These are phyloP conservation scores for Scaeva pyrastri DNA, from an alignment of 2,888 invertebrate species.

Conservation along the genomic window DNA sequence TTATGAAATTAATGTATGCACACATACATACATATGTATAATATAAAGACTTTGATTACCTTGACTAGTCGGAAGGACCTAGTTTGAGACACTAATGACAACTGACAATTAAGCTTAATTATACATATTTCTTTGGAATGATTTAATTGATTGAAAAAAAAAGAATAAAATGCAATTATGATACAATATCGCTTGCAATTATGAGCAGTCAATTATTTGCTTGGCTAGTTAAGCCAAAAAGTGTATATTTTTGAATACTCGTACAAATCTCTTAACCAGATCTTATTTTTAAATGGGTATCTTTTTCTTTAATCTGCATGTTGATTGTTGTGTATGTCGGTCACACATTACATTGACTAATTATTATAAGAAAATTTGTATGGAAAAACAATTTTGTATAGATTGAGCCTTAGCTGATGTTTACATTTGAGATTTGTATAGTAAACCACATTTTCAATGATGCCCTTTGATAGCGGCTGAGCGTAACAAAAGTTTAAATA, in stretches of 20 bases:
- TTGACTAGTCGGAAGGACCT: slow-evolving; percentile 38
- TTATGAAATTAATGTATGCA: neutral
- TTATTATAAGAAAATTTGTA: too few species aligned
- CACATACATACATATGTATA: neutral
- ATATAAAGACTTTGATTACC: slow-evolving; percentile 39
- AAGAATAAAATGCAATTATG: neutral
- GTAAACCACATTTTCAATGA: too few species aligned
- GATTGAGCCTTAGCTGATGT: too few species aligned
- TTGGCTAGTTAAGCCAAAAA: neutral
- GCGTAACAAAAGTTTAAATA: too few species aligned
- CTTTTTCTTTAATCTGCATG: too few species aligned
- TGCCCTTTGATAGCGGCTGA: too few species aligned
- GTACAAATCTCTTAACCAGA: too few species aligned
- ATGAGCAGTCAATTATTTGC: neutral
- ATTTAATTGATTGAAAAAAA: neutral
- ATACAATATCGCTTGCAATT: neutral
- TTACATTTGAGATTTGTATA: too few species aligned
- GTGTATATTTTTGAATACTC: neutral
- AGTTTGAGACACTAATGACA: neutral
- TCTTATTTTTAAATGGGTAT: too few species aligned
- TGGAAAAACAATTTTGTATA: too few species aligned
- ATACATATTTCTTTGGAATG: neutral
- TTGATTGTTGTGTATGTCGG: too few species aligned
- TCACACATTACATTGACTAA: too few species aligned
- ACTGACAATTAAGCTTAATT: slow-evolving; percentile 20